Evolutionary conservation across 2,113 vertebrate species (phyloP).

Genomic region (Pagrus major): DNA sequence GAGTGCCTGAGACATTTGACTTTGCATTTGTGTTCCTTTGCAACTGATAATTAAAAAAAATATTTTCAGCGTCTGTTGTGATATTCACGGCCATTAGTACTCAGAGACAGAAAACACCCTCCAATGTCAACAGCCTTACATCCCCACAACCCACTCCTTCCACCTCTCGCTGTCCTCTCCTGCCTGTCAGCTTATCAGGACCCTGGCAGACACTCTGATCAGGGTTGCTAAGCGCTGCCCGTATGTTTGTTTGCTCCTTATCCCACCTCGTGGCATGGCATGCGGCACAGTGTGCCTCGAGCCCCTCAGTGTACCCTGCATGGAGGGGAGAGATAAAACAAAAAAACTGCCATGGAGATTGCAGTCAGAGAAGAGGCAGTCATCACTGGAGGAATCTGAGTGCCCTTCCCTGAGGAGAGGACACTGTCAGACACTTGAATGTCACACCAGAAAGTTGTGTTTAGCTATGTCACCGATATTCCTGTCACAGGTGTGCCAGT

Average conservation of each 20-base stretch:
- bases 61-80: not conserved
- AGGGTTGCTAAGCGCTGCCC: slow-evolving; percentile 76
- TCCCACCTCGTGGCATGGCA: slow-evolving; percentile 75
- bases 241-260: slow-evolving; percentile 82
- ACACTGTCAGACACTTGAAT: slow-evolving; percentile 23
- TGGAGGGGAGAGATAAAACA: slow-evolving; percentile 81
- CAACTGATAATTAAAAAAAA: too few species aligned
- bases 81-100: slow-evolving; percentile 38
- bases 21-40: not conserved
- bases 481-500: slow-evolving; percentile 31
- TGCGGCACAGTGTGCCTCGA: slow-evolving; percentile 58
- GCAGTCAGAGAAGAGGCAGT: slow-evolving; percentile 54
- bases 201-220: slow-evolving; percentile 80
- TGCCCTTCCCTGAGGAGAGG: slow-evolving; percentile 69
- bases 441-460: slow-evolving; percentile 33
- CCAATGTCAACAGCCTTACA: slow-evolving; percentile 55
- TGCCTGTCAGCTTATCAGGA: slow-evolving; percentile 83
- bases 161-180: slow-evolving; percentile 71
- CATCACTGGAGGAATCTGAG: slow-evolving; percentile 73
- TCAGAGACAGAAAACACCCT: slow-evolving; percentile 44
- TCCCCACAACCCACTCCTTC: slow-evolving; percentile 52
- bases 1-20: not conserved
- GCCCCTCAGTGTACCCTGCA: slow-evolving; percentile 71
- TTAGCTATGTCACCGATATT: slow-evolving; percentile 19
- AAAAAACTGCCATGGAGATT: slow-evolving; percentile 61